Conservation (phyloP, 2,797 vertebrate genomes). For the Melanogrammus aeglefinus region DNA sequence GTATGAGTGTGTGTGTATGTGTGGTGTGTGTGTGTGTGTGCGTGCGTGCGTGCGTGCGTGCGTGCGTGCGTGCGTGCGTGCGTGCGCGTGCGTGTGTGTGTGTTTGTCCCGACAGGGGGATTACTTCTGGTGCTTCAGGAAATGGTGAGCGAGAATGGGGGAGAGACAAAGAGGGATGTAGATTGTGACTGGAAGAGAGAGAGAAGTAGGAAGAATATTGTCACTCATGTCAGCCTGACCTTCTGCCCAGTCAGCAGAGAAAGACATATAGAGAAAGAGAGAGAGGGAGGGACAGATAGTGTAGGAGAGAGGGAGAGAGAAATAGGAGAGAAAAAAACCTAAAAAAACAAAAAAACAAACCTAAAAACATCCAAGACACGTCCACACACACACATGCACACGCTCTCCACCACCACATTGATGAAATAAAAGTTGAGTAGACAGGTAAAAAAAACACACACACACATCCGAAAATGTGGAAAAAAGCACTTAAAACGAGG, state of each 20-base stretch:
- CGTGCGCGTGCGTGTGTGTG: background rate
- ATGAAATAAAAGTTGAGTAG: background rate
- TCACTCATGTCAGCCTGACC: conserved; percentile 56
- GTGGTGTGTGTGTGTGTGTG: conserved; percentile 7
- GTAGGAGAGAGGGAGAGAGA: conserved; percentile 5
- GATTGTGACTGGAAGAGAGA: conserved; percentile 3
- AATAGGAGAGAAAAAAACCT: conserved; percentile 8
- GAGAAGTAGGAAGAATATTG: conserved; percentile 24
- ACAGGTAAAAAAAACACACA: conserved; percentile 15
- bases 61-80: background rate
- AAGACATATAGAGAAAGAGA: conserved; percentile 6
- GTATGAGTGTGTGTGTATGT: no score
- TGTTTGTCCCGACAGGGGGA: background rate
- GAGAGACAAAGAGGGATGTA: conserved; percentile 2
- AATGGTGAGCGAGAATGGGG: conserved; percentile 2
- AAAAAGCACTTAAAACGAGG: background rate
- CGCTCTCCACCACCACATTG: background rate
- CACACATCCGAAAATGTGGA: background rate
- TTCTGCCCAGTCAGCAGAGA: conserved; percentile 59
- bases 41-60: background rate
- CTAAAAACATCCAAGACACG: conserved; percentile 18
- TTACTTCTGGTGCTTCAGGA: background rate
- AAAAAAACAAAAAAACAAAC: conserved; percentile 29
- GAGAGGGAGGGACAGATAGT: background rate
- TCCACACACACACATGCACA: background rate